Evolutionary conservation across 2,888 invertebrate genomes (phyloP), one percentile per base, ranked within the genome.

Genomic region (Craniophora ligustri): DNA sequence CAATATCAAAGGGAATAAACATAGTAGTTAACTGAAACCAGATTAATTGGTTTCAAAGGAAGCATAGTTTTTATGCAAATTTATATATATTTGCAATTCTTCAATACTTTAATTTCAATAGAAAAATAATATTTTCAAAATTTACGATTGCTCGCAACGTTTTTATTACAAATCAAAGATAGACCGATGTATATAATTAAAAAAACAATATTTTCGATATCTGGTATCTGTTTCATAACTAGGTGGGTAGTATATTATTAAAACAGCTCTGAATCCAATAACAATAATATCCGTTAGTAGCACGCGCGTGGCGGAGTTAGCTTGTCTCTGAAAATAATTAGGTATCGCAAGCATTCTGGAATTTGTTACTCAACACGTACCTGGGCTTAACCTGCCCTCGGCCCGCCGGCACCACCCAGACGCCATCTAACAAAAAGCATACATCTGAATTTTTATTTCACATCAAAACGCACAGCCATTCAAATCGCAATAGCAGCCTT

Each of bases 361-460:
- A 30, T 42, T 38, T 50, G 34, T 51, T 60, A 47, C 35, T 40
- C 38, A 48, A 31, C 57, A 76, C 72, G 58, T 71, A 80, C 80
- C 79, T 79, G 64, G 42, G 59, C 55, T 66, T 32, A 48, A 48
- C 38, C 36, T 50, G 62, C 60, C 35, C 50, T 38, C 45, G 26
- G 32, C 44, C 42, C 13, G 53, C 53, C 59, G 47, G 57, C 46
- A 53, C 69, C 55, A 15, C 41, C 53, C 74, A 75, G 62, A 65
- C 84, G 75, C 79, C 85, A 88, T 87, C 88, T 88, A 89, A 78
- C 88, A 88, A 87, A 85, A 87, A 85, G 87, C 87, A 86, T 86
- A 86, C 86, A 83, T 75, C 79, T 80, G 72, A 81, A 66, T 82
- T 73, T 78, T 76, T 66, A 79, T 76, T 78, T 78, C 41, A 78